Percentiles rank a stretch among this genome's conserved stretches.
These are phyloP conservation scores for Condylostylus longicornis DNA, from an alignment of 1,140 invertebrate genomes.

Conservation along the genomic window DNA sequence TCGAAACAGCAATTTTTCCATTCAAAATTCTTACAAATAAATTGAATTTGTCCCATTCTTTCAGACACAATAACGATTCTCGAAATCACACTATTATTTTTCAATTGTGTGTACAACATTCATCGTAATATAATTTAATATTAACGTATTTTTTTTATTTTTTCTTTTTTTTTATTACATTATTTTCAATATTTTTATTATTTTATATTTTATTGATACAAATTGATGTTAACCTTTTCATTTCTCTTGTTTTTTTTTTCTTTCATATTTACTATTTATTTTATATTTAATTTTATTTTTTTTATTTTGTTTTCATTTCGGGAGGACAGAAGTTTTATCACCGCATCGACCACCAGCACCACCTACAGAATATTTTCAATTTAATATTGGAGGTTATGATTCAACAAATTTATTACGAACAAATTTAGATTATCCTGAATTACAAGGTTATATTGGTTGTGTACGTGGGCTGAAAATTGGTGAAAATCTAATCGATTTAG, in stretches of 20 bases:
- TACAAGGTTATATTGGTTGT: slow-evolving; percentile 69
- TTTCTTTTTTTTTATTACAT: no score
- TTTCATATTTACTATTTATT: no score
- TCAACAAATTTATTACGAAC: slow-evolving; percentile 50
- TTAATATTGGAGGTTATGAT: slow-evolving; percentile 78
- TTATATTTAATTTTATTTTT: neutral
- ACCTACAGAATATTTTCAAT: slow-evolving; percentile 72
- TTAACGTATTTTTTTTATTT: no score
- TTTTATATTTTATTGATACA: no score
- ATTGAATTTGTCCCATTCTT: no score
- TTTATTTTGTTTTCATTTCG: slow-evolving; percentile 2
- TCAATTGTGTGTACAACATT: no score
- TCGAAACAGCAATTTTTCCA: no score
- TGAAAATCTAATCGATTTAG: slow-evolving; percentile 57
- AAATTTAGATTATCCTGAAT: slow-evolving; percentile 37
- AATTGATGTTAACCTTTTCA: neutral
- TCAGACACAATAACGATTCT: no score
- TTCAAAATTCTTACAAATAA: no score
- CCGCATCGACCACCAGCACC: slow-evolving; percentile 68
- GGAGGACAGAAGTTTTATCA: slow-evolving; percentile 55
- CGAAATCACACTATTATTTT: no score
- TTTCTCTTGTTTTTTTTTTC: neutral
- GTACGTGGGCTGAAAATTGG: slow-evolving; percentile 78
- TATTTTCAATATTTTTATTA: no score
- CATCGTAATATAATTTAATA: no score